Base-by-base conservation (phyloP, 2,797 vertebrate genomes). In the Oreochromis mossambicus region DNA sequence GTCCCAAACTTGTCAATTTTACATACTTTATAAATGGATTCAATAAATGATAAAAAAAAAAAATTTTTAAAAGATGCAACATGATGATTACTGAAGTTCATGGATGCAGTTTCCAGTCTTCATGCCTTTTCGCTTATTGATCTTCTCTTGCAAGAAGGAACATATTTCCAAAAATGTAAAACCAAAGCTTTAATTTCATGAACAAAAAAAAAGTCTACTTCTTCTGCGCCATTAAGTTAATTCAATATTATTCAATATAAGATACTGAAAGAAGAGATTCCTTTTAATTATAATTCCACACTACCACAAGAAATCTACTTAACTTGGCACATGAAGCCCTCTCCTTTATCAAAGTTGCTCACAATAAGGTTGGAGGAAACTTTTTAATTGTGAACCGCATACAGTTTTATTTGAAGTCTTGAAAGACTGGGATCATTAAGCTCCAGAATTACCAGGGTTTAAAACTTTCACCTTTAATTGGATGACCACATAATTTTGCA, bases 401-500 rank as follows among this genome's bases (percentile, higher is more conserved):
- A 87, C 82, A 78, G 78, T 89, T 90, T 87, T 26, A 91, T 88
- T 63, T 61, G 55, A 84, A 82, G 82, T 88, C 77, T 82, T 34
- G 85, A 50, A 81, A 84, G 83, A 82, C 56, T 19, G 4, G 76
- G 80, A 68, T 79, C 89, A 92, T 94, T 93, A 91, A 87, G 77
- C 90, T 50, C 81, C 75, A 52, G 79, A 89, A 92, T 85, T 79
- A 78, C 61, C 70, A 68, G 70, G 38, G 88, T 92, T 88, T 89
- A 86, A 91, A 93, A 89, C 48, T 68, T 78, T 85, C 80, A 76
- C 79, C 78, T 89, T 92, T 91, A 89, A 91, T 91, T 92, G 87
- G 85, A 92, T 82, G 91, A 85, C 90, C 84, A 91, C 89, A 91
- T 92, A 79, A 92, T 92, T 92, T 86, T 78, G 58, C 83, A 91